A percentile compares a stretch with the other conserved stretches of the same genome.
These are phyloP conservation scores for Polylopha cassiicola DNA, from an alignment of 2,888 invertebrate species.

Conservation along the genomic window DNA sequence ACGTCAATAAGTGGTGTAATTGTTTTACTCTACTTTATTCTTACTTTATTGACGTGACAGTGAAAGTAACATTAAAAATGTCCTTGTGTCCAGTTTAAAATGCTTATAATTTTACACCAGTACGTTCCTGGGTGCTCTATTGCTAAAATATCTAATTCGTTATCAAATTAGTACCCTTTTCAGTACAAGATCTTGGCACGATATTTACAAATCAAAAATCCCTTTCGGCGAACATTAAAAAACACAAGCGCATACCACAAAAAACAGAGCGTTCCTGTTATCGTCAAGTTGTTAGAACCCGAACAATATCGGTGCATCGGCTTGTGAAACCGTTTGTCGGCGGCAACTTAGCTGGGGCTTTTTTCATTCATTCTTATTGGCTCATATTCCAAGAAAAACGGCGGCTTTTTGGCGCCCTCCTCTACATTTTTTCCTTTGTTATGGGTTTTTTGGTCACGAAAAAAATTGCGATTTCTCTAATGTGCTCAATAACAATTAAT, in stretches of 20 bases:
- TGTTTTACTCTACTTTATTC: constrained; percentile 6
- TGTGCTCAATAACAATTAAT: constrained; percentile 7
- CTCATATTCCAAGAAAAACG: constrained; percentile 58
- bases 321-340: constrained; percentile 70
- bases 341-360: constrained; percentile 36
- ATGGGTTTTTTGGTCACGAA: constrained; percentile 10
- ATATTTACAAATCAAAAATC: constrained; percentile 19
- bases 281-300: constrained; percentile 47
- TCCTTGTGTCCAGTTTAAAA: neutral
- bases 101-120: too few relatives aligned
- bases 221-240: constrained; percentile 16
- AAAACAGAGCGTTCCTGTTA: constrained; percentile 19
- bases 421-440: constrained; percentile 26
- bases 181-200: constrained; percentile 6
- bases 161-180: constrained; percentile 14
- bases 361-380: constrained; percentile 56
- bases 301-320: constrained; percentile 61
- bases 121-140: too few relatives aligned
- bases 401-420: constrained; percentile 70
- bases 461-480: constrained; percentile 15
- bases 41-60: neutral
- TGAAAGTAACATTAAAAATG: neutral
- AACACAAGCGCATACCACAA: constrained; percentile 11
- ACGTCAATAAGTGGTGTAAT: constrained; percentile 14
- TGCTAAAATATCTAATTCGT: neutral